Conservation (phyloP, 2,113 vertebrate species). For the Picathartes gymnocephalus region DNA sequence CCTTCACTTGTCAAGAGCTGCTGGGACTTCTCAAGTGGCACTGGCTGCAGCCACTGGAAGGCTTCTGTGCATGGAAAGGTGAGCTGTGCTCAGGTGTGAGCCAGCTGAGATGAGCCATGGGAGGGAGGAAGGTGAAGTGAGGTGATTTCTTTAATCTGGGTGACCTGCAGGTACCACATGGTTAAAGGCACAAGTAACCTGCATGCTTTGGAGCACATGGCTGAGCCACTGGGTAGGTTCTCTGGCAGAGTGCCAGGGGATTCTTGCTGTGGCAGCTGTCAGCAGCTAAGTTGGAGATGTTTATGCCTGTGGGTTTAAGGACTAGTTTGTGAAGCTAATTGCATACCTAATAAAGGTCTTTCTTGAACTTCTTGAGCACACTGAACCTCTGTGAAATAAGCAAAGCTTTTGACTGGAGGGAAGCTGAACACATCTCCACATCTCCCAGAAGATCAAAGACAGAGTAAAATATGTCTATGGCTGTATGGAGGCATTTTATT, state of each 20-base stretch:
- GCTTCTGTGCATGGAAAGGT: background rate
- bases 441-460: background rate
- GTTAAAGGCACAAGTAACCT: background rate
- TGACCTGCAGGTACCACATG: background rate
- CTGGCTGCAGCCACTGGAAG: background rate
- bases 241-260: background rate
- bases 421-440: background rate
- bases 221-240: background rate
- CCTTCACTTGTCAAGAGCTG: background rate
- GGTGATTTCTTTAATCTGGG: background rate
- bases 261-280: background rate
- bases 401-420: constrained; percentile 1
- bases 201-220: background rate
- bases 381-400: background rate
- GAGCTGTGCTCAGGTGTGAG: background rate
- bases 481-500: background rate
- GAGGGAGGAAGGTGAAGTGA: background rate
- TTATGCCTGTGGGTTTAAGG: background rate
- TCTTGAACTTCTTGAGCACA: background rate
- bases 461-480: background rate
- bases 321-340: background rate
- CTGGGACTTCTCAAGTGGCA: background rate
- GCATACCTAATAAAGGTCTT: background rate
- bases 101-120: background rate
- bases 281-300: background rate